Percentiles rank a stretch among this genome's conserved stretches.
phyloP scores from a whole-genome alignment of 2,113 vertebrate genomes.

The Euleptes europaea region DNA sequence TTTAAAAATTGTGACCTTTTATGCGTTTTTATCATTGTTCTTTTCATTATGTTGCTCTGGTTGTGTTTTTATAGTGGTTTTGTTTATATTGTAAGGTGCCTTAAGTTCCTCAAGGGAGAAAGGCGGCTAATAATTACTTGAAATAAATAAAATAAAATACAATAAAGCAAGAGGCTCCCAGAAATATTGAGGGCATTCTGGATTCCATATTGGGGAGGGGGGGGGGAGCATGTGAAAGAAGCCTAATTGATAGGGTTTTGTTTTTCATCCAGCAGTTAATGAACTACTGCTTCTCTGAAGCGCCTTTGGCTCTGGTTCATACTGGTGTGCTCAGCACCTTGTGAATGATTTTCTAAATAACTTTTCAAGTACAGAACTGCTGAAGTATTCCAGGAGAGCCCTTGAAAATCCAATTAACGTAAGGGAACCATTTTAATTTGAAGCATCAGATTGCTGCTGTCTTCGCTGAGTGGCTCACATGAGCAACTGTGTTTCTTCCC shows the following conservation, averaged over 20 bases:
- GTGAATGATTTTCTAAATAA: constrained; percentile 49
- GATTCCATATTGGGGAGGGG: no score
- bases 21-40: no score
- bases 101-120: no score
- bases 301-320: constrained; percentile 38
- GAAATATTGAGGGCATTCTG: no score
- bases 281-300: constrained; percentile 43
- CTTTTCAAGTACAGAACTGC: neutral
- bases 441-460: neutral
- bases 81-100: no score
- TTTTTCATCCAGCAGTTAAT: constrained; percentile 58
- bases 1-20: no score
- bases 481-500: neutral
- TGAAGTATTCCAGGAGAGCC: neutral
- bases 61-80: no score
- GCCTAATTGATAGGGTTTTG: constrained; percentile 44
- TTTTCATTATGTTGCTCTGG: no score
- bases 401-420: constrained; percentile 20
- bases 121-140: no score
- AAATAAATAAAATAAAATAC: no score
- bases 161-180: no score
- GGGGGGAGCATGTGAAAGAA: constrained; percentile 1
- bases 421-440: constrained; percentile 21
- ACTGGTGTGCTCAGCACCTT: constrained; percentile 40
- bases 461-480: accelerated